phyloP scores from a whole-genome alignment of 2,113 vertebrate species.

The Lichenostomus cassidix region DNA sequence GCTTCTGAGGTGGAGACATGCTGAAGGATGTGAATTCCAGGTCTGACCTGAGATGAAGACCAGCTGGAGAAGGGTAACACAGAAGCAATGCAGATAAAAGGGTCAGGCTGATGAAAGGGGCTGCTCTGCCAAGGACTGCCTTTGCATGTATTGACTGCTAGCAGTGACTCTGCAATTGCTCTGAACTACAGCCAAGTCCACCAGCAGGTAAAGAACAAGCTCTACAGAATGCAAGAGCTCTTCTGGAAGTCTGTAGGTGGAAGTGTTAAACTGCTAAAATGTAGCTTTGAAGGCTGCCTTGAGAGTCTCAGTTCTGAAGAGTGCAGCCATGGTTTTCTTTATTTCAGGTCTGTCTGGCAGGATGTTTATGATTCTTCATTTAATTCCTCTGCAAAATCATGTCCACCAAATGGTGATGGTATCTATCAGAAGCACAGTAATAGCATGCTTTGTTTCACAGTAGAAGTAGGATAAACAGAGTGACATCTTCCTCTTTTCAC shows the following conservation, averaged over 20 bases:
- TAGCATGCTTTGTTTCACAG: background rate
- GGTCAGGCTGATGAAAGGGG: background rate
- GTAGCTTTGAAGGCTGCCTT: background rate
- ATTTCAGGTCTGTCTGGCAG: background rate
- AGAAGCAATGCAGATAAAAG: background rate
- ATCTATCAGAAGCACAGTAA: background rate
- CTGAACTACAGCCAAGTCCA: constrained; percentile 11
- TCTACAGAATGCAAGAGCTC: background rate
- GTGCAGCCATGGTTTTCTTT: background rate
- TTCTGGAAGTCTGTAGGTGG: background rate
- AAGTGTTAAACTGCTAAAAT: background rate
- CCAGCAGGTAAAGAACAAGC: background rate
- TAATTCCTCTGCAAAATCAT: background rate
- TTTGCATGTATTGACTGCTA: background rate
- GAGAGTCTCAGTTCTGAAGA: background rate
- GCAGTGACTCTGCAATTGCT: constrained; percentile 1
- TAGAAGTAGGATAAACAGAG: background rate
- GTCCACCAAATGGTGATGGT: background rate
- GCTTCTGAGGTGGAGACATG: background rate
- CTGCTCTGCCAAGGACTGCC: background rate
- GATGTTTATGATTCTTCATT: background rate
- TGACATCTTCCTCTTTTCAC: background rate
- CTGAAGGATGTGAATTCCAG: background rate
- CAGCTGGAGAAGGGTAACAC: background rate
- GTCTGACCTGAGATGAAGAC: background rate